Percentiles rank a stretch among this genome's conserved stretches.
phyloP scores from a whole-genome alignment of 2,888 invertebrate species.

The Dicranocentrus wangi region DNA sequence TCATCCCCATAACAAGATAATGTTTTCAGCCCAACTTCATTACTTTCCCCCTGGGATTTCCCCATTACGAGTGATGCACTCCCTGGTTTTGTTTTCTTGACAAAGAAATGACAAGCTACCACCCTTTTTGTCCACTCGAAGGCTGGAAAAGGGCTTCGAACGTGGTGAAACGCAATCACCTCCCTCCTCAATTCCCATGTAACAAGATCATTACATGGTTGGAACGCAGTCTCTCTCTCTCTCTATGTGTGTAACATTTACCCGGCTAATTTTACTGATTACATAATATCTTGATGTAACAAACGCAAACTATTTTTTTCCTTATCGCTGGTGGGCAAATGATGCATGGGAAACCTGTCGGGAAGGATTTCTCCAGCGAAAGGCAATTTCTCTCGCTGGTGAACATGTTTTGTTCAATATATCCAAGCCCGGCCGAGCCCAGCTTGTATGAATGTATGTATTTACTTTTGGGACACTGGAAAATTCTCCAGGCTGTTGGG shows the following conservation, averaged over 20 bases:
- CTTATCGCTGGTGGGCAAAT: conserved; percentile 9
- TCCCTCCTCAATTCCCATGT: conserved; percentile 1
- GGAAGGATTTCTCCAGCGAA: no score
- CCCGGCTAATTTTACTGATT: conserved; percentile 64
- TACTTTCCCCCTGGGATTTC: conserved; percentile 63
- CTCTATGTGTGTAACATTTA: conserved; percentile 43
- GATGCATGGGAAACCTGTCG: neutral
- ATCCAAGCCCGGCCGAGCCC: no score
- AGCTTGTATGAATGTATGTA: neutral
- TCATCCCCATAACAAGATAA: conserved; percentile 68
- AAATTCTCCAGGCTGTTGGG: no score
- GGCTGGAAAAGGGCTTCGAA: neutral
- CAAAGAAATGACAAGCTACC: conserved; percentile 9
- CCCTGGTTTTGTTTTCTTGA: conserved; percentile 7
- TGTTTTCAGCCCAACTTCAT: conserved; percentile 70
- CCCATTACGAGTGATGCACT: conserved; percentile 21
- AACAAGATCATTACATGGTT: conserved; percentile 16
- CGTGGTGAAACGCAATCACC: neutral
- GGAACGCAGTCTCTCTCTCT: neutral
- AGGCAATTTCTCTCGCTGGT: no score
- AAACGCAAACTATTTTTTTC: neutral
- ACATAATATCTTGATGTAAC: conserved; percentile 43
- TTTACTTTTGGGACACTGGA: neutral
- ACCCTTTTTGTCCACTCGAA: neutral
- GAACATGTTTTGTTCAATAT: no score